Percentiles rank a stretch among this genome's conserved stretches.
These are phyloP conservation scores for Coreius guichenoti DNA, from an alignment of 2,797 vertebrate genomes.

Conservation along the genomic window DNA sequence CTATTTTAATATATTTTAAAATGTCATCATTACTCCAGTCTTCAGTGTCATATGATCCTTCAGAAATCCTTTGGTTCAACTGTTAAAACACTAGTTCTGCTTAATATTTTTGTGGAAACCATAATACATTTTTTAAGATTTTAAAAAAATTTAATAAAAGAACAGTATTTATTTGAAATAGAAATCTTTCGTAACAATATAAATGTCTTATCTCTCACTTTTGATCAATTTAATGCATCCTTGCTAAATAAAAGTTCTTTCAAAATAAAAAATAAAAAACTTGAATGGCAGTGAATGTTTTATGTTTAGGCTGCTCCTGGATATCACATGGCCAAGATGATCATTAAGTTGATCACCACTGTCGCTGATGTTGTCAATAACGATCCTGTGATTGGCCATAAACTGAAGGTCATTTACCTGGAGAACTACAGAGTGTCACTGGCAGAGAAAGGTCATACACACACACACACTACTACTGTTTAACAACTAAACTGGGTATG, in stretches of 20 bases:
- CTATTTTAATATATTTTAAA: not conserved
- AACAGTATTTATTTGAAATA: not conserved
- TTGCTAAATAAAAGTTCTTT: not conserved
- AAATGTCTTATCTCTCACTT: not conserved
- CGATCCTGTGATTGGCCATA: slow-evolving; percentile 86
- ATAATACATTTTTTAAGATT: not conserved
- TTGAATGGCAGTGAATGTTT: not conserved
- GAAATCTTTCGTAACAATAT: not conserved
- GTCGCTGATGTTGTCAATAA: slow-evolving; percentile 92
- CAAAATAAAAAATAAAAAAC: not conserved
- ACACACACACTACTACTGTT: not conserved
- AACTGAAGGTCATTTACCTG: slow-evolving; percentile 93
- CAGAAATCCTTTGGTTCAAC: not conserved
- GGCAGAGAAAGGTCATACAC: slow-evolving; percentile 90
- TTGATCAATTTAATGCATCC: not conserved
- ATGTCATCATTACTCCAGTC: not conserved
- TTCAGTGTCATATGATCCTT: not conserved
- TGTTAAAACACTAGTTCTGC: not conserved
- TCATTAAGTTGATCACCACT: slow-evolving; percentile 92
- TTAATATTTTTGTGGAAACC: not conserved
- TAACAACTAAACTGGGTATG: not conserved
- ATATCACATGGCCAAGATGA: slow-evolving; percentile 97
- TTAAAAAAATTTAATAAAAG: not conserved
- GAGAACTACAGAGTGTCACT: slow-evolving; percentile 97
- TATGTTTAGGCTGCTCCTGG: slow-evolving; percentile 89